Evolutionary conservation across 2,797 vertebrate species (phyloP), one percentile per base, ranked within the genome.

Genomic region (Arnoldichthys spilopterus): DNA sequence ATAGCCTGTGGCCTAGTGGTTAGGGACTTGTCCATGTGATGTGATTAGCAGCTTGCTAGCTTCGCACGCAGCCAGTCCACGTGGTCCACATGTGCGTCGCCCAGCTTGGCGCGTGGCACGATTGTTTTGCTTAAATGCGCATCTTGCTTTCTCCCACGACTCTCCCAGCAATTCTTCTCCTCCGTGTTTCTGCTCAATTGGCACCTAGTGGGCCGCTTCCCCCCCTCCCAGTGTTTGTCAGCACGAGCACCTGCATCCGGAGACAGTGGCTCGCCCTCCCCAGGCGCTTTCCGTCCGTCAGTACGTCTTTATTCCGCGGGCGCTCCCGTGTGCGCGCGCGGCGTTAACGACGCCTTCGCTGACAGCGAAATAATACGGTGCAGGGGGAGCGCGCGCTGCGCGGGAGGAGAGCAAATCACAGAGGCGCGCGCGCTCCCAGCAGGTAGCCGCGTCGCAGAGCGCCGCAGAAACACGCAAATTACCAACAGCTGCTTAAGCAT

Each of bases 321-420:
- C 91, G 92, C 94, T 94, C 94, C 83, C 85, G 86, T 82, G 84
- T 62, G 78, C 76, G 78, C 82, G 84, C 80, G 71, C 79, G 91
- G 94, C 91, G 45, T 28, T 92, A 94, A 94, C 93, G 91, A 93
- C 88, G 93, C 93, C 93, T 94, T 94, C 93, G 92, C 91, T 96
- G 95, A 96, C 94, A 96, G 92, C 93, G 92, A 95, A 96, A 96
- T 96, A 93, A 96, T 95, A 96, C 93, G 90, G 91, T 95, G 92
- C 92, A n/a, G 93, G 92, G 26, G 18, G 54, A 53, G 91, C 49
- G 32, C 45, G 47, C 63, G 37, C 64, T 24, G 77, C 63, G 93
- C 91, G 90, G 93, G 93, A 93, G 76, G 59, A 59, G 94, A 94
- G 93, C 93, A 96, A 96, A 95, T 93, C 93, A 93, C 94, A 94